phyloP scores from a whole-genome alignment of 2,113 vertebrate species.

The Gymnarchus niloticus region DNA sequence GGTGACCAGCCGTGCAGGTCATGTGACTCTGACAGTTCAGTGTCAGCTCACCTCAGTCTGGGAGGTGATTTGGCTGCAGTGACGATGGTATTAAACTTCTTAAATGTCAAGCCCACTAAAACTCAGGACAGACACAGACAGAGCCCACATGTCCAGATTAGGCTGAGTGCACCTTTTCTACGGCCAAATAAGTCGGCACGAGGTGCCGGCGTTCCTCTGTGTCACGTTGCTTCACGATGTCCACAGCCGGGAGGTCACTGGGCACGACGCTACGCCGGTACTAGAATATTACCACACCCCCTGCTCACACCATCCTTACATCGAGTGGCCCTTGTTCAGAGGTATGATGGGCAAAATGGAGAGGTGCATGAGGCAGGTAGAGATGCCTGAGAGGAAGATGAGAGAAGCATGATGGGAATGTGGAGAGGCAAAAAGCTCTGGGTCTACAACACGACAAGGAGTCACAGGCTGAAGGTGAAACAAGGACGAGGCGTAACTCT shows the following conservation, averaged over 20 bases:
- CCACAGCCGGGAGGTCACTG: too few species aligned
- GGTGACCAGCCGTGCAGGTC: too few species aligned
- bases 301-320: neutral
- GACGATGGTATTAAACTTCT: conserved; percentile 19
- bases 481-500: too few species aligned
- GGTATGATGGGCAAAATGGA: neutral
- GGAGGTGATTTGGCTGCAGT: conserved; percentile 12
- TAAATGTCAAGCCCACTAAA: conserved; percentile 17
- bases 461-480: too few species aligned
- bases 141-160: neutral
- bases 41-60: conserved; percentile 2
- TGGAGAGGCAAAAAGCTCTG: neutral
- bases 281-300: neutral
- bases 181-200: neutral
- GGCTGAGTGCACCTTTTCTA: too few species aligned
- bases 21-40: neutral
- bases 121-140: neutral
- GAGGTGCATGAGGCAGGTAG: neutral
- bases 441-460: too few species aligned
- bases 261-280: neutral
- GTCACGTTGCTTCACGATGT: too few species aligned
- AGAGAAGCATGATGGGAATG: neutral
- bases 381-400: neutral
- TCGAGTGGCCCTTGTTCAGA: too few species aligned
- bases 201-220: too few species aligned